Conservation (phyloP, 2,113 vertebrate genomes). For the Cygnus atratus region DNA sequence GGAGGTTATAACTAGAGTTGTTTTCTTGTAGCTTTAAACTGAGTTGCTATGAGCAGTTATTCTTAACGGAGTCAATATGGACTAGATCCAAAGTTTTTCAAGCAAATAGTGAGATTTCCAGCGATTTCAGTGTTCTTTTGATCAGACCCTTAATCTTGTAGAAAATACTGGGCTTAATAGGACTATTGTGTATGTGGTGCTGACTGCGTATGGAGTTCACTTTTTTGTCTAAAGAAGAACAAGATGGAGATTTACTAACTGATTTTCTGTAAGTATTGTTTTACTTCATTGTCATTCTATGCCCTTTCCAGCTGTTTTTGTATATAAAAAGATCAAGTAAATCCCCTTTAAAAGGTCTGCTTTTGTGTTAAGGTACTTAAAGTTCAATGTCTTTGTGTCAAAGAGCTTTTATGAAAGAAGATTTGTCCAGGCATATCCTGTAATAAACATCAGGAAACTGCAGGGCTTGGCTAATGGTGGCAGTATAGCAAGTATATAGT, state of each 20-base stretch:
- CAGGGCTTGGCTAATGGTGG: not conserved
- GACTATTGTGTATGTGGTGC: not conserved
- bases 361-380: conserved; percentile 48
- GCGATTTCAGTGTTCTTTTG: conserved; percentile 24
- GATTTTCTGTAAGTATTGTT: conserved; percentile 13
- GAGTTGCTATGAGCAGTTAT: conserved; percentile 1
- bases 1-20: not conserved
- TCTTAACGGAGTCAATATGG: not conserved
- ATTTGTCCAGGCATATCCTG: conserved; percentile 44
- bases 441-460: conserved; percentile 60
- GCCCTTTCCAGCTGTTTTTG: conserved; percentile 39
- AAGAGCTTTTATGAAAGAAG: conserved; percentile 40
- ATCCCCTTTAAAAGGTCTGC: conserved; percentile 13
- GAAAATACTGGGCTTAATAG: not conserved
- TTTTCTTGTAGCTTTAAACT: conserved; percentile 37
- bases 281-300: conserved; percentile 32
- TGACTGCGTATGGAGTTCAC: not conserved
- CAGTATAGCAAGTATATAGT: not conserved
- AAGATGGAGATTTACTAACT: conserved; percentile 26
- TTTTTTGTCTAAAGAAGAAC: not conserved
- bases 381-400: conserved; percentile 32
- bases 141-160: conserved; percentile 2
- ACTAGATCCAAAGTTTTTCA: conserved; percentile 16
- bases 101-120: conserved; percentile 4
- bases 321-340: conserved; percentile 10